Conservation (phyloP, 2,888 invertebrate species). For the Eristalinus sepulchralis region DNA sequence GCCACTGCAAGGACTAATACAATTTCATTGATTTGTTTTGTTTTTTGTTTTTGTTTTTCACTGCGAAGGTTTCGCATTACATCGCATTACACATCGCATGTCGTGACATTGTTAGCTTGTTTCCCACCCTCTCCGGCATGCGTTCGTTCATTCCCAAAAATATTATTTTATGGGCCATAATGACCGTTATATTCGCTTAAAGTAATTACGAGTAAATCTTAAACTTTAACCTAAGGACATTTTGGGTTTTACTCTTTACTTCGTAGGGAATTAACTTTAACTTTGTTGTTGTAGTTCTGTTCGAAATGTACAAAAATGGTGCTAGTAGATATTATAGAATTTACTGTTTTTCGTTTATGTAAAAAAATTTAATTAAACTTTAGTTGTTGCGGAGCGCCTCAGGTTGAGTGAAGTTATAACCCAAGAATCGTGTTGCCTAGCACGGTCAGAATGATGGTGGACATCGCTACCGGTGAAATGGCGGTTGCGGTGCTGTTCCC, state of each 20-base stretch:
- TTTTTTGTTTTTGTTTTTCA: background rate
- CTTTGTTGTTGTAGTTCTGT: background rate
- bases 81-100: slow-evolving; percentile 36
- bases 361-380: slow-evolving; percentile 37
- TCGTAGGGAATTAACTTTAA: slow-evolving; percentile 20
- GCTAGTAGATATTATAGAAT: slow-evolving; percentile 33
- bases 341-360: background rate
- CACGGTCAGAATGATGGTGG: slow-evolving; percentile 77
- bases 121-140: background rate
- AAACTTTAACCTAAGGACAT: slow-evolving; percentile 16
- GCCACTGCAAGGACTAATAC: slow-evolving; percentile 51
- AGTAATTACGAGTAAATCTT: slow-evolving; percentile 24
- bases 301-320: slow-evolving; percentile 58
- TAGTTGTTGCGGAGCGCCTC: slow-evolving; percentile 7
- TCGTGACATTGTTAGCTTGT: slow-evolving; percentile 17
- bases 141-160: slow-evolving; percentile 13
- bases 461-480: slow-evolving; percentile 78
- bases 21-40: slow-evolving; percentile 36
- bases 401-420: slow-evolving; percentile 78
- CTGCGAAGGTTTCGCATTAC: background rate
- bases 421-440: slow-evolving; percentile 77
- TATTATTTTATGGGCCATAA: slow-evolving; percentile 40
- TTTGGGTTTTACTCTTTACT: background rate
- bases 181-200: slow-evolving; percentile 9
- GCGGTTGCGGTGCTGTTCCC: slow-evolving; percentile 82